Base-by-base conservation (phyloP, 2,888 invertebrate genomes). In the Dasysyrphus tricinctus region DNA sequence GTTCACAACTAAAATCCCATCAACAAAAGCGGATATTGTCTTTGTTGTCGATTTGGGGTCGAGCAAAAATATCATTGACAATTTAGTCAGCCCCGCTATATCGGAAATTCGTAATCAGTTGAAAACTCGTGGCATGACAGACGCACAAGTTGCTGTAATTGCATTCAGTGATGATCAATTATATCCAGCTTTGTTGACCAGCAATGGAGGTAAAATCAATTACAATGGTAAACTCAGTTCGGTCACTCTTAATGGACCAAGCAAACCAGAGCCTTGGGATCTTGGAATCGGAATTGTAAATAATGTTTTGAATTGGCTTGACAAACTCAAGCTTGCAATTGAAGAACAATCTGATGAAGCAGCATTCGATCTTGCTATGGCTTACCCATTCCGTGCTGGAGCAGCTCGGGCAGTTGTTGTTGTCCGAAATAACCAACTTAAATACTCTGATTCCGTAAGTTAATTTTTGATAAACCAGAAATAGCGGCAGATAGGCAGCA, bases 21-120 rank as follows among this genome's bases (percentile, higher is more conserved):
- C 94, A 85, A 96, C 96, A 85, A 94, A 96, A 87, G 97, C 97
- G 2, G 98, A 98, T 90, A 93, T 98, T 77, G 93, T 98, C 0
- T 93, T 98, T 75, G 94, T 96, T 1, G 94, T 98, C 11, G 97
- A 98, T 89, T 59, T 91, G 2, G 90, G 88, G 39, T 88, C 90
- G 0, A 88, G 69, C 0, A 88, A 90, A 3, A 92, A 92, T 12
- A 93, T 94, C 0, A 89, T 93, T 88, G 93, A 93, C 39, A 90
- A 91, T 67, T 88, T 93, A 2, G 88, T 92, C 14, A 89, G 91
- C 1, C 90, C 91, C 0, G 88, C 90, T 0, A 89, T 92, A 11
- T 88, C 82, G 2, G 91, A 91, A 19, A 88, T 92, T 3, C 90
- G 91, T 3, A 90, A 90, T 44, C 90, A 91, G 0, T 89, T 92